Percentiles rank a stretch among this genome's conserved stretches.
Conservation (phyloP, 2,888 invertebrate genomes). For the Pandemis corylana region DNA sequence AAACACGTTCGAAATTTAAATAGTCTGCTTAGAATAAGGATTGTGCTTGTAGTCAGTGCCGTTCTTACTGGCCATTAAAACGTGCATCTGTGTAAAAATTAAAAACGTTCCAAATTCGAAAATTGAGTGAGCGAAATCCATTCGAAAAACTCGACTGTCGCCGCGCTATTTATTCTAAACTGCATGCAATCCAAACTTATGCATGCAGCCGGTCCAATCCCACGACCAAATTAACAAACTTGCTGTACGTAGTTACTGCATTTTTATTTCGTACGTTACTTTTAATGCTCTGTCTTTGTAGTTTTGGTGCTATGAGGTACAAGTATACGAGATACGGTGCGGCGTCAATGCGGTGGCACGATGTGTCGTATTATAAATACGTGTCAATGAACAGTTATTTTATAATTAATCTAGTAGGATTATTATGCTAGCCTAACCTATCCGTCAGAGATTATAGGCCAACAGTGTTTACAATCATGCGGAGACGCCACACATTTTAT, state of each 20-base stretch:
- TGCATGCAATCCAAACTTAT: slow-evolving; percentile 67
- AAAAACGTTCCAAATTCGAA: slow-evolving; percentile 24
- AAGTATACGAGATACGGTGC: no score
- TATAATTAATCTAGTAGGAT: no score
- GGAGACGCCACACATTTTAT: no score
- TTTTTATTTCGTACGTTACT: slow-evolving; percentile 39
- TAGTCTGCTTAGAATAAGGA: background rate
- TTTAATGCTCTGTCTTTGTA: slow-evolving; percentile 29
- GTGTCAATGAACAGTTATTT: no score
- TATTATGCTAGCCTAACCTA: no score
- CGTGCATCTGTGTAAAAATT: background rate
- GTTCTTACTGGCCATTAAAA: background rate
- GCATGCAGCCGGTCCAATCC: slow-evolving; percentile 57
- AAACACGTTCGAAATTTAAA: slow-evolving; percentile 5
- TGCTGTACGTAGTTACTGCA: slow-evolving; percentile 42
- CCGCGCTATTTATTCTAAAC: slow-evolving; percentile 63
- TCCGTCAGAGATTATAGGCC: no score
- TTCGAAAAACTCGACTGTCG: slow-evolving; percentile 43
- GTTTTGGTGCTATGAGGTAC: slow-evolving; percentile 13
- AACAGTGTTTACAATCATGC: no score
- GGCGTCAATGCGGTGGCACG: no score
- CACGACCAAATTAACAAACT: slow-evolving; percentile 70
- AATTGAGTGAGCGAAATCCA: slow-evolving; percentile 38
- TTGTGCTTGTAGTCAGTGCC: background rate
- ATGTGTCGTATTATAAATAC: no score